Evolutionary conservation across 2,888 invertebrate species (phyloP), one percentile per base, ranked within the genome.

Genomic region (Drosophila pseudotakahashii): DNA sequence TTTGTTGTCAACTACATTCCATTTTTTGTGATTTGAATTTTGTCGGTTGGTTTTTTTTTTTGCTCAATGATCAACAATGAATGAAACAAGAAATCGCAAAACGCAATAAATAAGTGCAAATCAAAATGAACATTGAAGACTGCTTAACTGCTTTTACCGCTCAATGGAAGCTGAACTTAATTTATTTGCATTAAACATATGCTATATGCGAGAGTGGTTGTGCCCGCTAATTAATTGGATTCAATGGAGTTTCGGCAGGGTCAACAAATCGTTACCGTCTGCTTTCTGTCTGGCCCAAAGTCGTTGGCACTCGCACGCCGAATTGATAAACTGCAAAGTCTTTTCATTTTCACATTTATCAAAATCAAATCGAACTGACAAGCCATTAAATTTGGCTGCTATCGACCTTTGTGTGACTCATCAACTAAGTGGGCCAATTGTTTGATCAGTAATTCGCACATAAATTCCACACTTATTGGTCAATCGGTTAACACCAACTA

Each of bases 21-120:
- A 48, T 51, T 54, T 54, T 59, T 70, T 60, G 51, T 59, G 69
- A 61, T 51, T 58, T 19, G 41, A 59, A 68, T 51, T 64, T 41
- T 53, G 16, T 36, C 44, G 23, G 32, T 42, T 42, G 54, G 30
- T 26, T 26, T 5, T 26, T 26, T 14, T 58, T 19, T 34, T 34
- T 34, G 14, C 37, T 66, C 30, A 36, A 53, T 48, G 14, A n/a
- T 63, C 23, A 62, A 62, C 60, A 62, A 44, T 32, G 45, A 39
- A 30, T 26, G 61, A 63, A 44, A 36, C 13, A 19, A 47, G 37
- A 53, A 53, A 37, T n/a, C 45, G 59, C 45, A 62, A 39, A 19
- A 30, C 30, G 30, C 30, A 30, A 30, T 62, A 37, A 44, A 60
- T 47, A 41, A 34, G 53, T 53, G 64, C 64, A 64, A 66, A 36